Evolutionary conservation across 2,888 invertebrate genomes (phyloP).

Genomic region (Eupithecia subfuscata): DNA sequence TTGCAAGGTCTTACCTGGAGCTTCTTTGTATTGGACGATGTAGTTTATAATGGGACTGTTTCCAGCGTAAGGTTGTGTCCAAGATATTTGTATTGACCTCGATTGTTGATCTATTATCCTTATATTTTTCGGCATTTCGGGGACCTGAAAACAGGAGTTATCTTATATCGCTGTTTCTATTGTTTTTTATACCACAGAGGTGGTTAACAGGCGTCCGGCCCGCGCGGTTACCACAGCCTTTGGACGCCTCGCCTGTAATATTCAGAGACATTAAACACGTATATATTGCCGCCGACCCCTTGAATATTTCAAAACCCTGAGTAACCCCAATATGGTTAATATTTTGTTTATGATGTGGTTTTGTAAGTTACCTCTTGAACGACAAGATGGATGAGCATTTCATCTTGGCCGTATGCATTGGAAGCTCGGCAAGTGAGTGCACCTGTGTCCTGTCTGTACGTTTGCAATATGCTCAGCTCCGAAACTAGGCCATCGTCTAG

Average conservation of each 20-base stretch:
- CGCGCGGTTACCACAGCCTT: not conserved
- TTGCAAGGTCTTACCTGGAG: slow-evolving; percentile 83
- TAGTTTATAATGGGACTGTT: slow-evolving; percentile 95
- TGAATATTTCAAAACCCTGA: not conserved
- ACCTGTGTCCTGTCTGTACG: slow-evolving; percentile 94
- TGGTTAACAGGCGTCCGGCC: not conserved
- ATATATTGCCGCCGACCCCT: not conserved
- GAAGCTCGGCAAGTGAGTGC: slow-evolving; percentile 94
- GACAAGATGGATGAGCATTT: slow-evolving; percentile 94
- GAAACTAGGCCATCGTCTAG: slow-evolving; percentile 93
- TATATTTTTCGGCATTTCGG: slow-evolving; percentile 94
- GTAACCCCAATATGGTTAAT: not conserved
- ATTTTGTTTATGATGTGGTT: not conserved
- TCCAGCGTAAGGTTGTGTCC: slow-evolving; percentile 95
- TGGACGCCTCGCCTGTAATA: not conserved
- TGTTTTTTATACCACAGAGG: not conserved
- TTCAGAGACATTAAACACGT: not conserved
- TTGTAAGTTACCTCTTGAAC: slow-evolving; percentile 88
- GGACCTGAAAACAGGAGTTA: slow-evolving; percentile 84
- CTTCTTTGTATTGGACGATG: slow-evolving; percentile 94
- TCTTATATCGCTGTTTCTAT: not conserved
- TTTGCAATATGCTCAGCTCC: slow-evolving; percentile 92
- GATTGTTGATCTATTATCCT: slow-evolving; percentile 93
- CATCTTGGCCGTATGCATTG: slow-evolving; percentile 95
- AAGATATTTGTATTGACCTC: slow-evolving; percentile 92